Base-by-base conservation (phyloP, 2,113 vertebrate genomes). In the Pogona vitticeps region DNA sequence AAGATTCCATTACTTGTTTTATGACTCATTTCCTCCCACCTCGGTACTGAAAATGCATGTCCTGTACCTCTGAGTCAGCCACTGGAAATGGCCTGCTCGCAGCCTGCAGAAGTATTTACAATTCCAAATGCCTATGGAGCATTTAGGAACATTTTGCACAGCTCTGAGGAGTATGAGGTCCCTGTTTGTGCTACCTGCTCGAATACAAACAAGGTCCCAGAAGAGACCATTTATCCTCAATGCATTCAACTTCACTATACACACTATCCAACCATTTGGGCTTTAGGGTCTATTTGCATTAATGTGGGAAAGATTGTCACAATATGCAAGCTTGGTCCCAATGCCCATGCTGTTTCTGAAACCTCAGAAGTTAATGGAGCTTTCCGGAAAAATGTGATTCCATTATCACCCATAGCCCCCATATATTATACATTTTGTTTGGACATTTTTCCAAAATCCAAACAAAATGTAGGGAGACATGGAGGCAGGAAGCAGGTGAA, bases 11-110 rank as follows among this genome's bases (percentile, higher is more conserved):
- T 95, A 94, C 95, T 76, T 92, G 91, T 86, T 93, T 93, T 46
- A 95, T 87, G 88, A 93, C 84, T 96, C 93, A 95, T 93, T 94
- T 93, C 91, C 86, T 93, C 36, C 46, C 46, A 88, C 71, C 85
- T 92, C 90, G 77, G 86, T 91, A 91, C 88, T 79, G 2, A 91
- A 91, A 86, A 76, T 73, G 40, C 63, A 90, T 85, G 87, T 86
- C 58, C 86, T 40, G 90, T 68, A 80, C 67, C 67, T 92, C 42
- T 79, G 68, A 88, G 88, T 88, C 31, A 87, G 88, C 89, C 59
- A 85, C 36, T 3, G 9, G 81, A 95, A 93, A 90, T 84, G 90
- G 78, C 87, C 77, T 90, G 94, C 86, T 61, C 90, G 63, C 76
- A 88, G 88, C 92, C 85, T 88, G 76, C 79, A 92, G 83, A 88